Base-by-base conservation (phyloP, 2,113 vertebrate genomes). In the Probosciger aterrimus region DNA sequence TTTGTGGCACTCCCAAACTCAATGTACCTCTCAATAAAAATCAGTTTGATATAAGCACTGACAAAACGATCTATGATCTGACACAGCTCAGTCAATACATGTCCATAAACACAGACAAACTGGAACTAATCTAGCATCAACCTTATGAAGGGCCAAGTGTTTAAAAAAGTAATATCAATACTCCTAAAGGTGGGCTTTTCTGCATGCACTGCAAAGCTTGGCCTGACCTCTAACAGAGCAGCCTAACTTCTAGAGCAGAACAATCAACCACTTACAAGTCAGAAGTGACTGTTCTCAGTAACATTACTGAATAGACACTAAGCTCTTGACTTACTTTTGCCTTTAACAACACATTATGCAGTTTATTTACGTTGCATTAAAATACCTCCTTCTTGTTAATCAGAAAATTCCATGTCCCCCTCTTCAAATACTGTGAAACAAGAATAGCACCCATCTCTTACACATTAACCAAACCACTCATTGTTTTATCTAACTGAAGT, bases 401-500 rank as follows among this genome's bases (percentile, higher is more conserved):
- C 1, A 15, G 50, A 91, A 50, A 30, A 68, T 14, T 50, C 27
- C 5, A 22, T 2, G 7, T 35, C 1, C 0, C 25, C 20, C 31
- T 60, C 35, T 81, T 73, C 53, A 90, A 73, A 74, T 31, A 63
- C n/a, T 27, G 8, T 8, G 22, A 80, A 88, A 92, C 10, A 44
- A 62, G 20, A 83, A 41, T 0, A 60, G 43, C 33, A 82, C 3
- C 43, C 50, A 4, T n/a, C 31, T 23, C 37, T 73, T 41, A n/a
- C 9, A 68, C 4, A 4, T 33, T 43, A 82, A 13, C 9, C 27
- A 62, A 52, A 31, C 17, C 23, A 73, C 27, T 71, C 9, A 9
- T 39, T 68, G 46, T 73, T 93, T 64, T 57, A 57, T 18, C 23
- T 31, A 80, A 55, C 10, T 55, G 31, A 39, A 64, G 46, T 17